Evolutionary conservation across 2,888 invertebrate species (phyloP).

Genomic region (Drosophila setosimentum): DNA sequence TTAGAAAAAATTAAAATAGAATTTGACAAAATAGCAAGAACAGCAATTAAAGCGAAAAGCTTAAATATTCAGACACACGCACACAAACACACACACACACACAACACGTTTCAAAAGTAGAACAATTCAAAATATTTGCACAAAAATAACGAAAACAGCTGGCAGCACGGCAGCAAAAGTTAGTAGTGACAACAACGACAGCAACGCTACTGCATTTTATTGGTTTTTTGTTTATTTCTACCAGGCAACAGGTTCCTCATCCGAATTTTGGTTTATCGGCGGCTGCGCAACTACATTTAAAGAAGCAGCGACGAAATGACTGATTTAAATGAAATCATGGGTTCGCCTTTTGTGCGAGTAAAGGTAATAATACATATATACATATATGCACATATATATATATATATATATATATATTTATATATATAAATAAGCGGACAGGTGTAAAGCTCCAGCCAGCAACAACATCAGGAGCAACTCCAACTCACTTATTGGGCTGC

Average conservation of each 20-base stretch:
- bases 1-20: slow-evolving; percentile 67
- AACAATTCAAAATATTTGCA: slow-evolving; percentile 65
- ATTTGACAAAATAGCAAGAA: slow-evolving; percentile 36
- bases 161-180: slow-evolving; percentile 27
- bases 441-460: slow-evolving; percentile 26
- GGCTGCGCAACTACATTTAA: slow-evolving; percentile 52
- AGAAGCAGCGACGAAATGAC: slow-evolving; percentile 73
- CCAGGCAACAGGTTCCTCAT: slow-evolving; percentile 47
- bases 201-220: slow-evolving; percentile 8
- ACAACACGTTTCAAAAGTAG: slow-evolving; percentile 52
- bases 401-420: not conserved
- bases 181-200: slow-evolving; percentile 14
- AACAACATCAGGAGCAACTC: slow-evolving; percentile 14
- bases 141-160: slow-evolving; percentile 69
- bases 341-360: slow-evolving; percentile 84
- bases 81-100: slow-evolving; percentile 3
- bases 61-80: slow-evolving; percentile 1
- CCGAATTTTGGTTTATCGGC: slow-evolving; percentile 25
- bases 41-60: slow-evolving; percentile 16
- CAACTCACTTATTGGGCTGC: slow-evolving; percentile 47
- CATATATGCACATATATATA: not conserved
- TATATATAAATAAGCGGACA: not conserved
- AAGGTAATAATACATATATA: slow-evolving; percentile 75
- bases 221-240: slow-evolving; percentile 5
- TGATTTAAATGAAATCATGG: slow-evolving; percentile 84